Evolutionary conservation across 2,888 invertebrate species (phyloP), one percentile per base, ranked within the genome.

Genomic region (Tridacna crocea): DNA sequence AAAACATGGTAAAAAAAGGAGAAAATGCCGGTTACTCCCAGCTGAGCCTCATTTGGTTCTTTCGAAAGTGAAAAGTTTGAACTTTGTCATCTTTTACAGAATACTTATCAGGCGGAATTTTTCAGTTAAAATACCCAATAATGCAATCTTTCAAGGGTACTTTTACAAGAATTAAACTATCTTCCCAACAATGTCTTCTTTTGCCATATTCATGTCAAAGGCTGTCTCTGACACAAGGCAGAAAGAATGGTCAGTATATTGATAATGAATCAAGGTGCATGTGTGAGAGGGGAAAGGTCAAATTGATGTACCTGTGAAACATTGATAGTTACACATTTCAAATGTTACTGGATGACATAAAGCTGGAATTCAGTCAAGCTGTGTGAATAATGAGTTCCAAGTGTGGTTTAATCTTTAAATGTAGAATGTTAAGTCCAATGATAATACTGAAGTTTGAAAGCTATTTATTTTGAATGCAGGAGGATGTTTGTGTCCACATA

Each of bases 401-500:
- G 48, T 47, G 48, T 48, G 70, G 70, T n/a, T 51, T 66, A 46
- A 70, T 70, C 70, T 70, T 51, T 22, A 70, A 70, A 70, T 24
- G 47, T 51, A 4, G 70, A 51, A 70, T 70, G 48, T 70, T 70
- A 70, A 15, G 46, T 12, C 10, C 24, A 51, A 6, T 47, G 70
- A 70, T 70, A 70, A 70, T 51, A 70, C 22, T 36, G 36, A 51
- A 70, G 51, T 70, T 51, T 26, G 26, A 70, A 70, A 22, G 26
- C n/a, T 13, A 70, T 70, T 70, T 70, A 70, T 70, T 36, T 36
- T 36, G 2, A 36, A 8, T 36, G 2, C 36, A 36, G 36, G 36
- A 36, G 36, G 36, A 36, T 36, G 36, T 36, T 36, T 36, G 8
- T 8, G 8, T 36, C 36, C 36, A 8, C 36, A 36, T 36, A 36